phyloP scores from a whole-genome alignment of 2,797 vertebrate genomes.

The Syngnathus rostellatus region DNA sequence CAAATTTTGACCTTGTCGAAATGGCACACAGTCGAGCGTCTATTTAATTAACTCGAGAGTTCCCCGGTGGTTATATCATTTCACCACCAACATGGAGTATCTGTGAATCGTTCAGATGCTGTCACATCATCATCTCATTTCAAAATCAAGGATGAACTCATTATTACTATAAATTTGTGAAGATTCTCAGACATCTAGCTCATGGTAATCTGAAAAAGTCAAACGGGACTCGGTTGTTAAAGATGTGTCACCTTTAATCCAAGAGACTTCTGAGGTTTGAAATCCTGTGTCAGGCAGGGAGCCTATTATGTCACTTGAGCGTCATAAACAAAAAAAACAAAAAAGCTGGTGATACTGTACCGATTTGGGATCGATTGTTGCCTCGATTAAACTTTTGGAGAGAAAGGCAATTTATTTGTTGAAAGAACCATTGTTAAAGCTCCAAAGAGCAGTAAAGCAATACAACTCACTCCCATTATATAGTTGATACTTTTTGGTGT shows the following conservation, averaged over 20 bases:
- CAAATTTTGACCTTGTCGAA: constrained; percentile 3
- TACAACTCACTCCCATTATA: background rate
- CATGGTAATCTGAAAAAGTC: background rate
- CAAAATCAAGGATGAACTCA: background rate
- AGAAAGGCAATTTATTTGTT: background rate
- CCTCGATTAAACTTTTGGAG: background rate
- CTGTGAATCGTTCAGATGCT: background rate
- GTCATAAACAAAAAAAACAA: background rate
- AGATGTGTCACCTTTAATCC: background rate
- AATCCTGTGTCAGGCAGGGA: background rate
- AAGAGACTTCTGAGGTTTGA: background rate
- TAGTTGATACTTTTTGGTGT: background rate
- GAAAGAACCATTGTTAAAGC: background rate
- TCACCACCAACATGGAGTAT: background rate
- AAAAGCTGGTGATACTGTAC: too few species aligned
- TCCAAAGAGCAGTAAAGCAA: background rate
- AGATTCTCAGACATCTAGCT: background rate
- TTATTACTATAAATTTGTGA: too few species aligned
- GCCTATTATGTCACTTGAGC: background rate
- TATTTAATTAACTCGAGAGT: constrained; percentile 7
- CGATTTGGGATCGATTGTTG: too few species aligned
- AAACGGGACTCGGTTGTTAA: background rate
- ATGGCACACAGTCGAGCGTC: background rate
- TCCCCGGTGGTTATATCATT: background rate
- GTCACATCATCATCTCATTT: background rate